Base-by-base conservation (phyloP, 2,888 invertebrate genomes). In the Tetropium fuscum region DNA sequence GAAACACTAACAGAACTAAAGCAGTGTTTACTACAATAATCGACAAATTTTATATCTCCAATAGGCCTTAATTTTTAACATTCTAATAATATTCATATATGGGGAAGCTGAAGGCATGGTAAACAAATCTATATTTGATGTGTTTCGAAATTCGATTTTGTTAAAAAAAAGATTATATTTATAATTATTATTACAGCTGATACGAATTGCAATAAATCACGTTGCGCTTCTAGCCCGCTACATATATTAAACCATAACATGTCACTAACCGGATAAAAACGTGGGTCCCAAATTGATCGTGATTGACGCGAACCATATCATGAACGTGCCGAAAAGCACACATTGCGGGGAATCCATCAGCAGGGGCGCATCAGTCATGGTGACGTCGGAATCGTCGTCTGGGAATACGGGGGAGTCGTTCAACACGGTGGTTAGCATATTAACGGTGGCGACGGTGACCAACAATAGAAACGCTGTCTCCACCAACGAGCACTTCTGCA, bases 231-330 rank as follows among this genome's bases (percentile, higher is more conserved):
- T n/a, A n/a, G n/a, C n/a, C n/a, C n/a, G n/a, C n/a, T n/a, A n/a
- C n/a, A n/a, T n/a, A n/a, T n/a, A 18, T n/a, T 13, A 43, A 22
- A 25, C 11, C 41, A 32, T 10, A 19, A 32, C 7, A n/a, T 41
- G 10, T 43, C 34, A 45, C 70, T 64, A 64, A 62, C 93, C 93
- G 70, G 91, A 92, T 75, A 94, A 84, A 83, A 94, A 93, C 25
- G 93, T 93, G 20, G 94, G 94, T 18, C 95, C 95, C 71, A 95
- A 87, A 83, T 95, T 94, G 80, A 95, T 92, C 48, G 94, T 93
- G 78, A 95, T 91, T 67, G 92, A 92, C 51, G 94, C 93, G 83
- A 95, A 95, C 95, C 95, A 95, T 78, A 95, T 94, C 90, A 95
- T 95, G 82, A 93, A 93, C 49, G 94, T 90, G 64, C 95, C 95